phyloP scores from a whole-genome alignment of 2,797 vertebrate genomes.

The Thalassophryne amazonica region DNA sequence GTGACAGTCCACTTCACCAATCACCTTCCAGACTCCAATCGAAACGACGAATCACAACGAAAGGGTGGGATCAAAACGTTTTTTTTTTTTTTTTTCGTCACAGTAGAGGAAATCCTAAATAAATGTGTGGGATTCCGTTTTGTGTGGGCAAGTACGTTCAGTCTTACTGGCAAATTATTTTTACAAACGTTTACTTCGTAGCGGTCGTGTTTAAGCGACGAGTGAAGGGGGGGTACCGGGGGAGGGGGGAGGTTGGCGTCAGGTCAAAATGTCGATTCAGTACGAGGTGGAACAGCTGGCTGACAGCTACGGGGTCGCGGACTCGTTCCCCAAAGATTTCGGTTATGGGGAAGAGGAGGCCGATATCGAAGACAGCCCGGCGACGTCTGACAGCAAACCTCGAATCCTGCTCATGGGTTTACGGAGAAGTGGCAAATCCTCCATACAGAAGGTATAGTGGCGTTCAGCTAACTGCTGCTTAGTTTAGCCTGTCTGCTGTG shows the following conservation, averaged over 20 bases:
- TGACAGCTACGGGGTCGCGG: slow-evolving; percentile 88
- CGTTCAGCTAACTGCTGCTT: slow-evolving; percentile 39
- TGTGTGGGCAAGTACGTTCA: slow-evolving; percentile 39
- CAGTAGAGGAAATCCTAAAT: slow-evolving; percentile 75
- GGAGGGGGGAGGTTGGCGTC: slow-evolving; percentile 62
- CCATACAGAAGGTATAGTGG: slow-evolving; percentile 93
- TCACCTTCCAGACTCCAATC: neutral
- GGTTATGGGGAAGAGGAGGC: slow-evolving; percentile 95
- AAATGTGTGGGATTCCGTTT: slow-evolving; percentile 69
- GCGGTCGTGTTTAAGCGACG: slow-evolving; percentile 18
- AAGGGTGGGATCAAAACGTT: slow-evolving; percentile 39
- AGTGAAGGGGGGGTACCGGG: slow-evolving; percentile 37
- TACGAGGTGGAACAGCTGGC: slow-evolving; percentile 88
- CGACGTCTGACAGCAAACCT: slow-evolving; percentile 88
- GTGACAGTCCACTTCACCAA: slow-evolving; percentile 61
- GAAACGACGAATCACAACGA: slow-evolving; percentile 57
- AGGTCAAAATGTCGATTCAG: slow-evolving; percentile 90
- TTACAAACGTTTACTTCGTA: too few relatives aligned
- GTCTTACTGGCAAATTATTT: slow-evolving; percentile 37
- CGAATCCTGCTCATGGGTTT: slow-evolving; percentile 96
- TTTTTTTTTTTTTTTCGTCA: slow-evolving; percentile 50
- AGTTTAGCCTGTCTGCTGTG: slow-evolving; percentile 32
- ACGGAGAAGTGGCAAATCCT: slow-evolving; percentile 95
- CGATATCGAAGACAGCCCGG: slow-evolving; percentile 86
- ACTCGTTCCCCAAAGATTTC: slow-evolving; percentile 97